A percentile compares a stretch with the other conserved stretches of the same genome.
These are phyloP conservation scores for Lingula anatina DNA, from an alignment of 2,888 invertebrate species.

Conservation along the genomic window DNA sequence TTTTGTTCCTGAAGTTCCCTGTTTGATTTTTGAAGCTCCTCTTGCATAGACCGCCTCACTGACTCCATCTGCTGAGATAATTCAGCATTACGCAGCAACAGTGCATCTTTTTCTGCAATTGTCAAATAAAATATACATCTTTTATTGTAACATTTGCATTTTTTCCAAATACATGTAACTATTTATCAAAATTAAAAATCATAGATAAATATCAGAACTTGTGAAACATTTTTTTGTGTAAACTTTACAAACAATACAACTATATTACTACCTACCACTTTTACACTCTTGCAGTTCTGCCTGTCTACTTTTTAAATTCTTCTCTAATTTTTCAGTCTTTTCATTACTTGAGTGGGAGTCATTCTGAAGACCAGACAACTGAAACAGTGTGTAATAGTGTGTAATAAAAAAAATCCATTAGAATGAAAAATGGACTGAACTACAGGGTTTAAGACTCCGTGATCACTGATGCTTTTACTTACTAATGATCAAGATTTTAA, in stretches of 20 bases:
- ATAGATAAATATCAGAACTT: too few relatives aligned
- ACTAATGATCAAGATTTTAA: too few relatives aligned
- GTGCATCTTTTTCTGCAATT: constrained; percentile 39
- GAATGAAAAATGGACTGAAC: too few relatives aligned
- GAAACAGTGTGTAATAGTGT: neutral
- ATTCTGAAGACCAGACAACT: constrained; percentile 8
- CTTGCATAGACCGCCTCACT: constrained; percentile 60
- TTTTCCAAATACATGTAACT: too few relatives aligned
- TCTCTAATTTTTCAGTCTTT: constrained; percentile 11
- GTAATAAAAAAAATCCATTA: too few relatives aligned
- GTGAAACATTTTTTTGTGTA: too few relatives aligned
- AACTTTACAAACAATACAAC: too few relatives aligned
- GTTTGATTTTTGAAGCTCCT: constrained; percentile 1
- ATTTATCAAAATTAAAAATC: too few relatives aligned
- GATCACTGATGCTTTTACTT: too few relatives aligned
- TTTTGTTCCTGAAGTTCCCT: constrained; percentile 3
- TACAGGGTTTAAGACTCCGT: too few relatives aligned
- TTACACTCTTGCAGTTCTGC: constrained; percentile 14
- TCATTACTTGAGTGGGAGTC: constrained; percentile 12
- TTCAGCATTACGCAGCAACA: constrained; percentile 46
- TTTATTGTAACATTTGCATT: too few relatives aligned
- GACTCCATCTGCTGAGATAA: constrained; percentile 51
- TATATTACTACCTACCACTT: constrained; percentile 16
- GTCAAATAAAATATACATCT: too few relatives aligned
- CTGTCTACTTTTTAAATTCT: constrained; percentile 11